Evolutionary conservation across 2,888 invertebrate genomes (phyloP).

Genomic region (Sarcophaga variegata): DNA sequence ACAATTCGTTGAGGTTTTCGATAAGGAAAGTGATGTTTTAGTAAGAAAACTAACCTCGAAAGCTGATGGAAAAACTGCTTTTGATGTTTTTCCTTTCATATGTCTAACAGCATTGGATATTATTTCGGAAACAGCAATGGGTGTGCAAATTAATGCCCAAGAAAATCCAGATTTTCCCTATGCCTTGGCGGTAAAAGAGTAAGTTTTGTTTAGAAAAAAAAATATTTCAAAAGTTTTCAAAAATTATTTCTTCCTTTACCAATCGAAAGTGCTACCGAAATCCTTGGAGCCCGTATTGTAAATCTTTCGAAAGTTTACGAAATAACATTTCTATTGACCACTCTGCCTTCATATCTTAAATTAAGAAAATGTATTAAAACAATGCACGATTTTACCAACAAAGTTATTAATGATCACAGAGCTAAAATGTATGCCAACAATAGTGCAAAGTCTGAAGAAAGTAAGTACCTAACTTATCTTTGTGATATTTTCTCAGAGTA

Average conservation of each 20-base stretch:
- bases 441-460: not conserved
- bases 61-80: conserved; percentile 77
- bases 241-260: not conserved
- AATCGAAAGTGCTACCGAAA: conserved; percentile 52
- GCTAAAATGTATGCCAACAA: conserved; percentile 43
- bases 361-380: conserved; percentile 39
- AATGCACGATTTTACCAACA: conserved; percentile 63
- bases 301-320: conserved; percentile 50
- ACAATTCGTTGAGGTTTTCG: conserved; percentile 87
- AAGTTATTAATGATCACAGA: conserved; percentile 69
- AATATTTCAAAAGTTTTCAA: not conserved
- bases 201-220: conserved; percentile 62
- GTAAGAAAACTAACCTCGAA: conserved; percentile 82
- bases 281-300: conserved; percentile 44
- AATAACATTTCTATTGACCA: conserved; percentile 32
- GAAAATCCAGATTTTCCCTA: conserved; percentile 85
- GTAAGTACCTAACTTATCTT: not conserved
- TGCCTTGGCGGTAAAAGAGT: conserved; percentile 87
- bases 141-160: conserved; percentile 82
- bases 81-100: conserved; percentile 67
- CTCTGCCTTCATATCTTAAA: conserved; percentile 32
- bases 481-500: not conserved
- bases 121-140: conserved; percentile 76
- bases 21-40: conserved; percentile 84
- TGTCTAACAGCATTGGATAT: conserved; percentile 67